These are phyloP conservation scores for Actinia equina DNA, from an alignment of 64 coral and sea anemone genomes.

Conservation along the genomic window DNA sequence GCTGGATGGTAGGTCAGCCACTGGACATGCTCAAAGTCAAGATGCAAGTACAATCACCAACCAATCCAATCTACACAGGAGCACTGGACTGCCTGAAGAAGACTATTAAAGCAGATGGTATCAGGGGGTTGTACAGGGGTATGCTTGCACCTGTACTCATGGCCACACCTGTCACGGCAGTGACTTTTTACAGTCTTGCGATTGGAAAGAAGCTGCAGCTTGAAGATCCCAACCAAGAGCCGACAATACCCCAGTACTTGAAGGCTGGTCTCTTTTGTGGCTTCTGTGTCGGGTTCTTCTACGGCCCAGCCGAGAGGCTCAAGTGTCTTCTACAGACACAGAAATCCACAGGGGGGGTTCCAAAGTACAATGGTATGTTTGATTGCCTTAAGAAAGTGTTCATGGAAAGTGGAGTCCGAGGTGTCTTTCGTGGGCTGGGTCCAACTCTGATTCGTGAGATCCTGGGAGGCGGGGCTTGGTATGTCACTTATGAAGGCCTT, in stretches of 20 bases:
- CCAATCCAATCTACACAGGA: constrained; percentile 19
- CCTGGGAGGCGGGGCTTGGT: constrained; percentile 51
- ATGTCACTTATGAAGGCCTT: constrained; percentile 63
- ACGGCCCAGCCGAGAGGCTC: constrained; percentile 51
- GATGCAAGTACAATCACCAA: constrained; percentile 25
- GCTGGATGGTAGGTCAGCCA: constrained; percentile 37
- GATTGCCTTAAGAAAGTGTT: constrained; percentile 47
- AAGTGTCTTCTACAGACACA: constrained; percentile 81
- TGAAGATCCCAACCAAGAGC: constrained; percentile 17
- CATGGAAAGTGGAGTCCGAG: constrained; percentile 45
- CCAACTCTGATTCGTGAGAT: constrained; percentile 53
- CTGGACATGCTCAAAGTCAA: constrained; percentile 53
- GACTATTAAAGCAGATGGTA: constrained; percentile 25
- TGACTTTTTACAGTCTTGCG: constrained; percentile 58
- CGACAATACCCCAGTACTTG: constrained; percentile 37
- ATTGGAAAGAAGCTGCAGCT: constrained; percentile 53
- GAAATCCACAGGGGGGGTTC: constrained; percentile 29
- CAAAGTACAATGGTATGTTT: constrained; percentile 44
- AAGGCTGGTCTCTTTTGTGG: constrained; percentile 70
- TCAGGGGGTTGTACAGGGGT: constrained; percentile 49
- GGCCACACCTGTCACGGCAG: constrained; percentile 47
- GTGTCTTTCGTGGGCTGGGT: constrained; percentile 50
- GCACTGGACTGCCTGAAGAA: constrained; percentile 22
- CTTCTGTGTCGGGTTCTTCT: constrained; percentile 26
- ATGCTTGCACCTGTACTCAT: constrained; percentile 58